Percentiles rank a stretch among this genome's conserved stretches.
Evolutionary conservation across 2,888 invertebrate species (phyloP).

Genomic region (Odontothrips loti): DNA sequence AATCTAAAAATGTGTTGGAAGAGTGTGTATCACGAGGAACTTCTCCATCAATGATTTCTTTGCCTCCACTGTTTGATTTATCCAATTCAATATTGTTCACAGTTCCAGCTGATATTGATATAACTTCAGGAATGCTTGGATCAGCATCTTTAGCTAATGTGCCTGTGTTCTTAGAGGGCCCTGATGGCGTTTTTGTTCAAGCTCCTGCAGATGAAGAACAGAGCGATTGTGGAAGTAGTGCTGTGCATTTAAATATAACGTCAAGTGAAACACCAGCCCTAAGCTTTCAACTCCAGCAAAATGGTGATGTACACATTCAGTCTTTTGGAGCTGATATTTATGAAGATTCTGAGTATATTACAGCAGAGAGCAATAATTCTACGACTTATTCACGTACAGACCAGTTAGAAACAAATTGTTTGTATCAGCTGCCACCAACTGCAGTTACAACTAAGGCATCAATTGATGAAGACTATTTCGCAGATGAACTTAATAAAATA

Average conservation of each 20-base stretch:
- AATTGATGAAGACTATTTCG: neutral
- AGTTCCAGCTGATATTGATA: neutral
- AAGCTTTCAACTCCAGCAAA: neutral
- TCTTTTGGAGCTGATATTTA: neutral
- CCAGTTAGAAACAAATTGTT: neutral
- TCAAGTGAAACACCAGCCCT: neutral
- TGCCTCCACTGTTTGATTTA: neutral
- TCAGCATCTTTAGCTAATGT: neutral
- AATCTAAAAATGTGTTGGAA: neutral
- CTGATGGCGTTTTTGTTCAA: neutral
- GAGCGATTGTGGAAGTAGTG: no score
- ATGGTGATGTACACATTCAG: neutral
- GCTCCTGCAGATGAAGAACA: neutral
- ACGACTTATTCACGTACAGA: neutral
- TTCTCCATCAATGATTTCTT: neutral
- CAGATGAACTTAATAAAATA: neutral
- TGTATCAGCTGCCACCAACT: neutral
- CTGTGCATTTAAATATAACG: neutral
- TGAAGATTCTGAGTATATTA: neutral
- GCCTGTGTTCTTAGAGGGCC: neutral
- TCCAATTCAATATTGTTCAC: neutral
- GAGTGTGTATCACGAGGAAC: neutral
- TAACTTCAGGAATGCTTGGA: neutral
- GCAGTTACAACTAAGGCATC: neutral
- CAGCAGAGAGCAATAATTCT: neutral